These are phyloP conservation scores for Theretra japonica DNA, from an alignment of 2,888 invertebrate genomes.

Conservation along the genomic window DNA sequence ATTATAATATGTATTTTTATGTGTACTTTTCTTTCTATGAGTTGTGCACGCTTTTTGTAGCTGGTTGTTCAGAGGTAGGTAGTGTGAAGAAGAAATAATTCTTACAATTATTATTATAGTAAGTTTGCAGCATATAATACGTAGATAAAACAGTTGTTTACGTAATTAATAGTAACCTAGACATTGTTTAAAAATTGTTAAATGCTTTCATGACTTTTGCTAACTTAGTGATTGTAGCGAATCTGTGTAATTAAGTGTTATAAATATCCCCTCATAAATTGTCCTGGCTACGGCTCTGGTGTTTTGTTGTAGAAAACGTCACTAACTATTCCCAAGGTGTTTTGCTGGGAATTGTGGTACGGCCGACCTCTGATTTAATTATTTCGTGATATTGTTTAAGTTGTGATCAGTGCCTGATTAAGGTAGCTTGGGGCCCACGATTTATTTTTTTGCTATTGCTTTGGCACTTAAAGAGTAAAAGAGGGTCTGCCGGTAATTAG, in stretches of 20 bases:
- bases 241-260: not conserved
- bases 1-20: too few relatives aligned
- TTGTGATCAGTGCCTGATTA: too few relatives aligned
- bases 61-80: not conserved
- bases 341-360: too few relatives aligned
- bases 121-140: not conserved
- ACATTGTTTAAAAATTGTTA: not conserved
- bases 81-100: too few relatives aligned
- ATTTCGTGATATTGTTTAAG: too few relatives aligned
- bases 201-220: not conserved
- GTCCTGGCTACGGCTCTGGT: conserved; percentile 10
- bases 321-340: not conserved
- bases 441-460: too few relatives aligned
- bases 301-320: not conserved
- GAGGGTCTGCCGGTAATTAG: too few relatives aligned
- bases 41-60: not conserved
- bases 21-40: too few relatives aligned
- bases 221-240: not conserved
- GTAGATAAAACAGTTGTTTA: not conserved
- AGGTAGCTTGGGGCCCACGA: too few relatives aligned
- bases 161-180: not conserved
- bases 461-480: too few relatives aligned
- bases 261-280: not conserved
- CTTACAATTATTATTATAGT: not conserved
- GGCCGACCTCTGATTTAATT: too few relatives aligned